A percentile compares a stretch with the other conserved stretches of the same genome.
Evolutionary conservation across 2,797 vertebrate genomes (phyloP).

Genomic region (Poecilia picta): DNA sequence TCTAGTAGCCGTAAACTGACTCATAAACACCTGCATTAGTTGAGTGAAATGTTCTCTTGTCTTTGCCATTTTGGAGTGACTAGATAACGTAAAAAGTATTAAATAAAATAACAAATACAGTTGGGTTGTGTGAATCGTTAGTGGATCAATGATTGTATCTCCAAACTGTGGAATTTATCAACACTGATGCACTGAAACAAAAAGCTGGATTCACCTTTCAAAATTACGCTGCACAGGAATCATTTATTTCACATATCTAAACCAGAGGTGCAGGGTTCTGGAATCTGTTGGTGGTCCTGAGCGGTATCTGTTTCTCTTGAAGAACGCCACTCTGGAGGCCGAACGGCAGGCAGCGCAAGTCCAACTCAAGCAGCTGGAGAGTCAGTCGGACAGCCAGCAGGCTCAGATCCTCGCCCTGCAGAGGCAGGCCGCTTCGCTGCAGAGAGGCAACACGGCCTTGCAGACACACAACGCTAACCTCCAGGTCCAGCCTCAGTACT

Average conservation of each 20-base stretch:
- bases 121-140: neutral
- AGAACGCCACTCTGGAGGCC: slow-evolving; percentile 94
- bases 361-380: slow-evolving; percentile 89
- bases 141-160: neutral
- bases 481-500: slow-evolving; percentile 79
- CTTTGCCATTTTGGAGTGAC: neutral
- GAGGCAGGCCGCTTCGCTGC: slow-evolving; percentile 88
- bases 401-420: slow-evolving; percentile 92
- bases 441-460: slow-evolving; percentile 89
- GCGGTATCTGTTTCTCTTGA: slow-evolving; percentile 24
- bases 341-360: slow-evolving; percentile 90
- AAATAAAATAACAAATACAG: neutral
- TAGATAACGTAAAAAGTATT: neutral
- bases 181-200: neutral
- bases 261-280: neutral
- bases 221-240: neutral
- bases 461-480: slow-evolving; percentile 93
- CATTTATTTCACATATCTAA: neutral
- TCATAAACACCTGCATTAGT: neutral
- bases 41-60: neutral
- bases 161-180: neutral
- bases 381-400: slow-evolving; percentile 86
- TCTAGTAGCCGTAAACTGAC: neutral
- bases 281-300: neutral
- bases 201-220: neutral